Evolutionary conservation across 2,888 invertebrate genomes (phyloP), one percentile per base, ranked within the genome.

Genomic region (Aquatica leii): DNA sequence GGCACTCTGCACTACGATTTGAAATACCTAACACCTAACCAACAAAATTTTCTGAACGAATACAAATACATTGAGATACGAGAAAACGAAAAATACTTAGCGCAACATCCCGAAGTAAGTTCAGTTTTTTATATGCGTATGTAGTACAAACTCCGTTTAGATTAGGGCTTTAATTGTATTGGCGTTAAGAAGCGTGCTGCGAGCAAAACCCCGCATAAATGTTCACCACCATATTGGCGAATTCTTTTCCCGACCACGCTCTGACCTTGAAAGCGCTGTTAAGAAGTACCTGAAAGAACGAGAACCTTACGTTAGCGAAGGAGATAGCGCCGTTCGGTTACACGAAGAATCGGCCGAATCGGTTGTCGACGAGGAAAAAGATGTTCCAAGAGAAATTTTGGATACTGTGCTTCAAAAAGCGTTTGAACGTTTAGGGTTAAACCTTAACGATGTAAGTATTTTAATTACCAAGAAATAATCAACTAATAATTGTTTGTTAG

Each of bases 41-140:
- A 80, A 57, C 78, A 80, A 66, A 62, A 20, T 1, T 58, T 69
- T 24, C 59, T 80, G 17, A 79, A 79, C 56, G 66, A 68, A 12
- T 61, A 76, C 2, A 80, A 79, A 70, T 67, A 71, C 3, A 64
- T 75, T 24, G 65, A 69, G 2, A 69, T 78, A 14, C 66, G 77
- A 59, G 73, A 77, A 17, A 72, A 80, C 65, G 73, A 79, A 43
- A 73, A 71, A 40, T 81, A 80, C 61, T 69, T 81, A 21, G 74
- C 73, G 2, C 63, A 43, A 4, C 77, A 81, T 69, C 80, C 80
- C 1, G 77, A 81, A 70, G 81, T 80, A 72, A 62, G 12, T 41
- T 24, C 12, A 31, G 12, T 52, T 58, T 11, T 8, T 40, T 8
- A 37, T 24, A 3, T 51, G 18, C 21, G 15, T n/a, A n/a, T n/a